Base-by-base conservation (phyloP, 2,888 invertebrate genomes). In the Synanthedon tipuliformis region DNA sequence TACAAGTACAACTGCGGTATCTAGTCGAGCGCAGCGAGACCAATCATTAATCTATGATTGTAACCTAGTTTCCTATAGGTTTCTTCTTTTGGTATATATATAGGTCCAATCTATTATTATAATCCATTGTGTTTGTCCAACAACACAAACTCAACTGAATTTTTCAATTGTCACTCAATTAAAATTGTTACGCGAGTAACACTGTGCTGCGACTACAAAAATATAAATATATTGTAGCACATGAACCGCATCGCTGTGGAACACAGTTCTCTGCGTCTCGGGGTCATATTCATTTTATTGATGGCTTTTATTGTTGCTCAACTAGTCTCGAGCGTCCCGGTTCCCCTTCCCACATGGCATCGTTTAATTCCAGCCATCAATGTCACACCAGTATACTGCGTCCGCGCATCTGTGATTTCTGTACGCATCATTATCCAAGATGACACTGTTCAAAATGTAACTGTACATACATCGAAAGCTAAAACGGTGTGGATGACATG, bases 261-360 rank as follows among this genome's bases (percentile, higher is more conserved):
- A 12, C 23, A 16, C 11, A 18, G 4, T 8, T 45, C 45, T 45
- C 13, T 8, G 4, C 13, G 41, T 45, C 62, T 66, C 66, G 69
- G 66, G 68, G 69, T 72, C 72, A 69, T 71, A 71, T 73, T 72
- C 63, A 71, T 76, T 53, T 69, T 64, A 59, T 62, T 62, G 67
- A 64, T 65, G 59, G 59, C 59, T 61, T 62, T 63, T 62, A 75
- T 69, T 73, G 70, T 70, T 59, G 61, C 65, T 60, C 11, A 7
- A 3, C 45, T 15, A 13, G 13, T 12, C 45, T 13, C 12, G 10
- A 10, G 10, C 8, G 34, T 34, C 45, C 45, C 45, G n/a, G 23
- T 13, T 66, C 63, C 57, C 58, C 56, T 57, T 54, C 54, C 52
- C 53, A 55, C 56, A 56, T 41, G 10, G 49, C 49, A 16, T 16